Evolutionary conservation across 2,888 invertebrate species (phyloP).

Genomic region (Neoascia interrupta): DNA sequence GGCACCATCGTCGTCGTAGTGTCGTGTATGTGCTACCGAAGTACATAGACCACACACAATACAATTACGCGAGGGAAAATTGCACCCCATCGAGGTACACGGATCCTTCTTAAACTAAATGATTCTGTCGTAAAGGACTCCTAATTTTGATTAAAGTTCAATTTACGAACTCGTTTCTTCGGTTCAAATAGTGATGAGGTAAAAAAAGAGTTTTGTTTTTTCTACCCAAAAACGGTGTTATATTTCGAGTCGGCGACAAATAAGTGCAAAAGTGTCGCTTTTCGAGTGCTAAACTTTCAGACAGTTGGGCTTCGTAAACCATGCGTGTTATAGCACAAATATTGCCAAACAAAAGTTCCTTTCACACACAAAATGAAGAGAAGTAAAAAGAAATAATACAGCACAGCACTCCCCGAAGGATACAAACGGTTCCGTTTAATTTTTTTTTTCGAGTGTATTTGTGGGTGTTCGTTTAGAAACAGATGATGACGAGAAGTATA

Average conservation of each 20-base stretch:
- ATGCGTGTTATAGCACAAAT: constrained; percentile 63
- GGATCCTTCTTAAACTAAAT: constrained; percentile 48
- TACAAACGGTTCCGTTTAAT: constrained; percentile 19
- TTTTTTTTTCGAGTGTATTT: constrained; percentile 27
- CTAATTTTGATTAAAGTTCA: constrained; percentile 4
- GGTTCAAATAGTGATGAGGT: too few species aligned
- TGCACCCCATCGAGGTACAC: constrained; percentile 28
- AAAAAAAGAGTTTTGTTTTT: too few species aligned
- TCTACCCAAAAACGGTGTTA: too few species aligned
- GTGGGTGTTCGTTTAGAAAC: constrained; percentile 59
- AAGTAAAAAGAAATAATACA: constrained; percentile 24
- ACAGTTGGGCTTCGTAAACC: constrained; percentile 59
- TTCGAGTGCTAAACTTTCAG: constrained; percentile 47
- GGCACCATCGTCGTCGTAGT: constrained; percentile 47
- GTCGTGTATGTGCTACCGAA: constrained; percentile 58
- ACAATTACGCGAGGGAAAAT: constrained; percentile 49
- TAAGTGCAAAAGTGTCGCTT: constrained; percentile 5
- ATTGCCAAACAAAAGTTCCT: constrained; percentile 57
- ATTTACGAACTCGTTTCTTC: too few species aligned
- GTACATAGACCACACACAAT: constrained; percentile 64
- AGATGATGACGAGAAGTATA: constrained; percentile 51
- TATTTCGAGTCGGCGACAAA: too few species aligned
- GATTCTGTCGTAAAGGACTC: not conserved
- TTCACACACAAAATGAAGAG: constrained; percentile 34
- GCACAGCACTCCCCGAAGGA: constrained; percentile 35